Base-by-base conservation (phyloP, 1,140 invertebrate species). In the Pseudomyrmex pallidus region DNA sequence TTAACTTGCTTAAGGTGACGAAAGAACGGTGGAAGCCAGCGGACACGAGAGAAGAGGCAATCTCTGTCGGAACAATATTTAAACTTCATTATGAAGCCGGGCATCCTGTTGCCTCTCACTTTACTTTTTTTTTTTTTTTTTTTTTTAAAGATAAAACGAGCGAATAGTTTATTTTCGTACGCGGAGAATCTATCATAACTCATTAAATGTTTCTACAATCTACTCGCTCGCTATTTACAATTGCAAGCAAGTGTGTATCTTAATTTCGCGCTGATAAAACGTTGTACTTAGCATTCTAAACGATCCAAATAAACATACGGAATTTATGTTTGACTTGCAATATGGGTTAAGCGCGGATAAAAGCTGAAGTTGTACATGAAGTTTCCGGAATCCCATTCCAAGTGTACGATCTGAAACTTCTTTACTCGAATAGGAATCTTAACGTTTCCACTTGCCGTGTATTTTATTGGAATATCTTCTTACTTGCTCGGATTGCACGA, bases 51-150 rank as follows among this genome's bases (percentile, higher is more conserved):
- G 76, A 86, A 61, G 66, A 82, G 57, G 73, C 64, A 67, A 64
- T 80, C 82, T 84, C 82, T 78, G 72, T 74, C 76, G 82, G 67
- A 76, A 86, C 87, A 82, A 86, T 88, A 88, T 88, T 88, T 88
- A 86, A 83, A 88, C 85, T 86, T 64, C 70, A 87, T 87, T 83
- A 86, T 84, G 70, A 78, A 87, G 72, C 70, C 72, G 44, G 20
- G 57, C 46, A n/a, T 56, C 76, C 54, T 70, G 76, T 80, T 80
- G 76, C 76, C 54, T 80, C 44, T 70, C 56, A n/a, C 66, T 80
- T 80, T 80, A 70, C 64, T 72, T 72, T 25, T 80, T 80, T 52
- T 35, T 35, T 25, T 25, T 25, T 80, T 80, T n/a, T n/a, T 50
- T 44, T 74, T 44, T 22, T 13, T 22, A 77, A 76, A 70, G 64